Base-by-base conservation (phyloP, 2,113 vertebrate genomes). In the Sorex fumeus region DNA sequence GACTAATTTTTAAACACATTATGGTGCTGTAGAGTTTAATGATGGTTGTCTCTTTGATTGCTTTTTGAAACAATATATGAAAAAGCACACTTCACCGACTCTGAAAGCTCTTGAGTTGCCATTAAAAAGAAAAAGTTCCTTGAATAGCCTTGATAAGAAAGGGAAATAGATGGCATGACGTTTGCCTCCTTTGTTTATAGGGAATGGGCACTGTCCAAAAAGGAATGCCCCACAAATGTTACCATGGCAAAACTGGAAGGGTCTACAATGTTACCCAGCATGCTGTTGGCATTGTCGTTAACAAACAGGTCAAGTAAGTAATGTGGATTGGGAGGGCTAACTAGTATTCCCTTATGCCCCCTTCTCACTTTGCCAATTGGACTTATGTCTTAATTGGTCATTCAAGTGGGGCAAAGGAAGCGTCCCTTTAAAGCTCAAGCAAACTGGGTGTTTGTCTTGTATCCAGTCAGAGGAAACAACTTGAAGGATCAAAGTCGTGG, bases 281-380 rank as follows among this genome's bases (percentile, higher is more conserved):
- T 50, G 99, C 99, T 74, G 99, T 99, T 27, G 99, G 99, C 96
- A 98, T 99, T 96, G 99, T 99, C 93, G 99, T 99, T 94, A 99
- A 99, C 98, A 99, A 99, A 97, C 99, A 99, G 95, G 98, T 99
- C 92, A 99, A 99, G 99, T 99, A 98, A 99, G 99, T 99, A 87
- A 67, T n/a, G 25, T 79, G 62, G 60, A 15, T 19, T 62, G 60
- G 4, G 21, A 28, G 28, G 40, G 40, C 32, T 62, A 23, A 4
- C 67, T 21, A 9, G 3, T 40, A 50, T 77, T 83, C 15, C 8
- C n/a, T 90, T 21, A 6, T 2, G 64, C 98, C 98, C 99, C 97
- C 98, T 97, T 96, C 98, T 99, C 99, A 99, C 99, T 99, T 99
- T 99, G 94, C 99, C 99, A 98, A 72, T 97, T 96, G 98, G 99